phyloP scores from a whole-genome alignment of 2,797 vertebrate genomes.

The Benthosema pterotum region DNA sequence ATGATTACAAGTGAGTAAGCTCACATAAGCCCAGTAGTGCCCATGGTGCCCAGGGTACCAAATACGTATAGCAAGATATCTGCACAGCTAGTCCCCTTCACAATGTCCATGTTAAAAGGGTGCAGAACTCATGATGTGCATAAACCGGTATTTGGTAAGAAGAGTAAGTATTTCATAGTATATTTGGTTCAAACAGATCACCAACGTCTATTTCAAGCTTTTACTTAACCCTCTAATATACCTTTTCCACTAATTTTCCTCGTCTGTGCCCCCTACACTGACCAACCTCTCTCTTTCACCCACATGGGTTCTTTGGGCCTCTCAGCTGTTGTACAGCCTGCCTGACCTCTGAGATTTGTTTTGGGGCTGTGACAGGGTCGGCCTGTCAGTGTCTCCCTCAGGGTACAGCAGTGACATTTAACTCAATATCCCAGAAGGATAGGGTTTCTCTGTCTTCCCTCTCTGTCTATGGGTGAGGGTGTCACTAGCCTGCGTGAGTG shows the following conservation, averaged over 20 bases:
- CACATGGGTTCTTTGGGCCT: constrained; percentile 34
- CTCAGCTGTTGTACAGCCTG: constrained; percentile 74
- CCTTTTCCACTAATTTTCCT: constrained; percentile 33
- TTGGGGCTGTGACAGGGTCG: constrained; percentile 65
- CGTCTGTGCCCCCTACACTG: constrained; percentile 28
- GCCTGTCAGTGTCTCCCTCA: constrained; percentile 80
- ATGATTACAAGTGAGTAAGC: neutral
- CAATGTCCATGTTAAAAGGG: neutral
- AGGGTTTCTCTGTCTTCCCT: constrained; percentile 72
- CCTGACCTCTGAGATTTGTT: constrained; percentile 75
- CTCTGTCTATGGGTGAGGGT: constrained; percentile 54
- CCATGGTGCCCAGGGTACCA: neutral
- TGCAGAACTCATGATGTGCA: neutral
- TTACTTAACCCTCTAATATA: constrained; percentile 23
- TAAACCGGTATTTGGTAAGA: neutral
- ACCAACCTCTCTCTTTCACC: constrained; percentile 37
- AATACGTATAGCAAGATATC: neutral
- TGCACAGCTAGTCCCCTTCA: neutral
- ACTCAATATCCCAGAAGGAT: constrained; percentile 84
- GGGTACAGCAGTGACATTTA: constrained; percentile 80
- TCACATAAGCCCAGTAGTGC: neutral
- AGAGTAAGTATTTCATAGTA: neutral
- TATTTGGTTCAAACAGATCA: neutral
- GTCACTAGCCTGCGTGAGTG: constrained; percentile 32
- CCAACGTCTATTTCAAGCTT: neutral